A percentile compares a stretch with the other conserved stretches of the same genome.
Conservation (phyloP, 2,888 invertebrate species). For the Erannis defoliaria region DNA sequence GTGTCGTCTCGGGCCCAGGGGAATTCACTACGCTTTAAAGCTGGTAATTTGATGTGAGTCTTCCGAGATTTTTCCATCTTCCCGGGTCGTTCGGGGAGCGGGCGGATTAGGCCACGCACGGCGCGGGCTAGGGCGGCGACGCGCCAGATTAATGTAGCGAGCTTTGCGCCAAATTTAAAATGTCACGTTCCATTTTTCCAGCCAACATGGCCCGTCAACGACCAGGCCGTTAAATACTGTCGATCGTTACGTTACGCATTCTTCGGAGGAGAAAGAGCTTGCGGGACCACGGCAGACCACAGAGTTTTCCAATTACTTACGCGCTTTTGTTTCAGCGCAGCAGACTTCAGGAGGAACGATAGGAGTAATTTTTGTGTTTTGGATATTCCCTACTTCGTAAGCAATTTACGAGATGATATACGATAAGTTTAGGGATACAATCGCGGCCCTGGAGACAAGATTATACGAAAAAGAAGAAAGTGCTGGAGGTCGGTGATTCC, state of each 20-base stretch:
- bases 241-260: constrained; percentile 62
- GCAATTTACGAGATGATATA: constrained; percentile 39
- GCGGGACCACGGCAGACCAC: constrained; percentile 31
- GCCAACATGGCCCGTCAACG: constrained; percentile 73
- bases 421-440: constrained; percentile 46
- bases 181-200: constrained; percentile 84
- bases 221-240: constrained; percentile 68
- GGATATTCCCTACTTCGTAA: not conserved
- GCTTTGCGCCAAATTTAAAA: constrained; percentile 84
- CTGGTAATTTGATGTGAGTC: constrained; percentile 85
- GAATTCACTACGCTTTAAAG: constrained; percentile 83
- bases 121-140: constrained; percentile 78
- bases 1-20: constrained; percentile 76
- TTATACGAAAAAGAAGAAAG: constrained; percentile 57
- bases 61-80: constrained; percentile 85
- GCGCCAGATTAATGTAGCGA: constrained; percentile 83
- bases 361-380: not conserved
- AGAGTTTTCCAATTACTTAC: constrained; percentile 17
- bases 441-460: constrained; percentile 58
- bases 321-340: constrained; percentile 20
- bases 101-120: constrained; percentile 82
- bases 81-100: constrained; percentile 77
- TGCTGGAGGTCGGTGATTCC: constrained; percentile 67
- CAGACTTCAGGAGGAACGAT: not conserved
- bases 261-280: constrained; percentile 50